phyloP scores from a whole-genome alignment of 2,888 invertebrate genomes.

The Pseudococcus viburni region DNA sequence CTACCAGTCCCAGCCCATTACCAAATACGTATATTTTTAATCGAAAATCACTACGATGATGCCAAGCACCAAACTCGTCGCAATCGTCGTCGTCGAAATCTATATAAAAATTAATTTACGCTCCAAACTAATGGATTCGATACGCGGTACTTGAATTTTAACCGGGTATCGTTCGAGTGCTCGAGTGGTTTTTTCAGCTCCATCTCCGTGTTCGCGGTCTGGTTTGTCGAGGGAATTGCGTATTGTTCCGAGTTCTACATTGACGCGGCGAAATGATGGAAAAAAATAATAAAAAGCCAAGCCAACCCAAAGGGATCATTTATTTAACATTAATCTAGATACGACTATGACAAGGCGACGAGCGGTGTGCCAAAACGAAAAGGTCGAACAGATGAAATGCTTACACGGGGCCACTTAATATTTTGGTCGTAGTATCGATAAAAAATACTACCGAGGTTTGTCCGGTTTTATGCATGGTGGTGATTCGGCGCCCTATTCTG shows the following conservation, averaged over 20 bases:
- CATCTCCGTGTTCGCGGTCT: constrained; percentile 1
- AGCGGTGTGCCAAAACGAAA: not conserved
- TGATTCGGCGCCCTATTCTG: not conserved
- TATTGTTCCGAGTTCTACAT: constrained; percentile 28
- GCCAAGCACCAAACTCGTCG: constrained; percentile 4
- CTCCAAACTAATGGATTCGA: constrained; percentile 44
- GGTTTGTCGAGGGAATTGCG: constrained; percentile 23
- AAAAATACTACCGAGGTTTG: not conserved
- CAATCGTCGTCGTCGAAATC: not conserved
- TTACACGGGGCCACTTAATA: constrained; percentile 50
- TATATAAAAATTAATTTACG: constrained; percentile 45
- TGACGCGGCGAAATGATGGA: not conserved
- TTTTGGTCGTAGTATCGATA: not conserved
- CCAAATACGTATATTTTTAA: not conserved
- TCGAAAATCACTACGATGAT: constrained; percentile 27
- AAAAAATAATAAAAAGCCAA: not conserved
- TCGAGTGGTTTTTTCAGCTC: constrained; percentile 12
- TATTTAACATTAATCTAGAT: constrained; percentile 46
- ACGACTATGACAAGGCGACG: not conserved
- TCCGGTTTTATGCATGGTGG: not conserved
- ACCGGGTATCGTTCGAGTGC: constrained; percentile 26
- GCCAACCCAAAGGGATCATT: constrained; percentile 37
- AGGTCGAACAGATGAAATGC: constrained; percentile 42
- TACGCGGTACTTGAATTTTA: constrained; percentile 50
- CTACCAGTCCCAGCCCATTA: not conserved